phyloP scores from a whole-genome alignment of 2,888 invertebrate species.

The Eledone cirrhosa region DNA sequence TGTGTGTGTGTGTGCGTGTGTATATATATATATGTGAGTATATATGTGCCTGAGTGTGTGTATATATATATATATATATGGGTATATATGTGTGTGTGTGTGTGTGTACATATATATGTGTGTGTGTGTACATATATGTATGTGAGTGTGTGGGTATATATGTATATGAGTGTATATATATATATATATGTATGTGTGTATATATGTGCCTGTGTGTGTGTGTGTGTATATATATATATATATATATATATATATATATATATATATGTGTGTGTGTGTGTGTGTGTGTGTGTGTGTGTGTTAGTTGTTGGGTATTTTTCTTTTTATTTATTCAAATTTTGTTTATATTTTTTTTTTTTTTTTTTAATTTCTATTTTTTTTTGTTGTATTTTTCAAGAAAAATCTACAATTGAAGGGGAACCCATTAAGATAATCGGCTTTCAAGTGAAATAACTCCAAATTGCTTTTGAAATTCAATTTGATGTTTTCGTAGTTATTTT shows the following conservation, averaged over 20 bases:
- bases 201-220: background rate
- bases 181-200: background rate
- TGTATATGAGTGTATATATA: background rate
- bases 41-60: background rate
- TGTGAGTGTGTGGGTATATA: too few relatives aligned
- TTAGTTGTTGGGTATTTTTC: background rate
- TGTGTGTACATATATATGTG: background rate
- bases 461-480: too few relatives aligned
- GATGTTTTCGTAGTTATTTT: too few relatives aligned
- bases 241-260: slow-evolving; percentile 22
- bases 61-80: background rate
- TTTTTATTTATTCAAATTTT: background rate
- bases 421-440: too few relatives aligned
- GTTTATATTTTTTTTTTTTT: too few relatives aligned
- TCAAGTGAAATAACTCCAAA: too few relatives aligned
- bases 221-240: background rate
- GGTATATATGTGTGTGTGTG: background rate
- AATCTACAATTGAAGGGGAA: too few relatives aligned
- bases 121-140: too few relatives aligned
- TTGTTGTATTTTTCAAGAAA: too few relatives aligned
- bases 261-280: background rate
- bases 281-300: background rate
- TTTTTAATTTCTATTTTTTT: too few relatives aligned
- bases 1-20: background rate
- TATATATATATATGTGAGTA: background rate